Percentiles rank a stretch among this genome's conserved stretches.
These are phyloP conservation scores for Alosa alosa DNA, from an alignment of 2,113 vertebrate species.

Conservation along the genomic window DNA sequence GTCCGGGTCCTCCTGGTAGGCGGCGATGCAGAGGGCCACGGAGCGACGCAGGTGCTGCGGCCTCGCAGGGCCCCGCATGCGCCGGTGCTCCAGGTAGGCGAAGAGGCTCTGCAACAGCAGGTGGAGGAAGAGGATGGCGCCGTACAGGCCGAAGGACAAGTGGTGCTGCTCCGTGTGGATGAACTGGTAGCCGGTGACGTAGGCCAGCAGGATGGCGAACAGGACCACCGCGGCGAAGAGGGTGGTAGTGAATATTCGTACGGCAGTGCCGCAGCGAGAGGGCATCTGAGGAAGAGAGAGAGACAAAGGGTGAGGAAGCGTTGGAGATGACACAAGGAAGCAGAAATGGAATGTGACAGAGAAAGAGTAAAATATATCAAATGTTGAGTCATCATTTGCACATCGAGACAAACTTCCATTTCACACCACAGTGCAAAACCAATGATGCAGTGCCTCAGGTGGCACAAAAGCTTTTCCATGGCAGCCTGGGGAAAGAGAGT, in stretches of 20 bases:
- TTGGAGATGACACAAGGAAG: background rate
- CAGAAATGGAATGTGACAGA: background rate
- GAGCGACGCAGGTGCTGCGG: constrained; percentile 71
- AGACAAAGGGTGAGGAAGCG: background rate
- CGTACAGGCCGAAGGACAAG: constrained; percentile 96
- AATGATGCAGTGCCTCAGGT: background rate
- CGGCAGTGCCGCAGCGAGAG: constrained; percentile 82
- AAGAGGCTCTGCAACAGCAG: constrained; percentile 95
- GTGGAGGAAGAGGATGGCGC: constrained; percentile 92
- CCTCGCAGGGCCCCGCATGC: constrained; percentile 76
- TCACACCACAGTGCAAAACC: too few species aligned
- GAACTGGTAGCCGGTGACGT: constrained; percentile 97
- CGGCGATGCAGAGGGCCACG: constrained; percentile 92
- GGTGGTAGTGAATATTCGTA: constrained; percentile 88
- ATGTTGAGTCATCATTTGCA: too few species aligned
- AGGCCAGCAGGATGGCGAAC: constrained; percentile 91
- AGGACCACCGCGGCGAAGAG: constrained; percentile 91
- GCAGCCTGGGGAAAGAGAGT: too few species aligned
- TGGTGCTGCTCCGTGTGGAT: constrained; percentile 97
- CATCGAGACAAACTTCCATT: too few species aligned
- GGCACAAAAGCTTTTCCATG: too few species aligned
- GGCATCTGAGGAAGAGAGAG: constrained; percentile 78
- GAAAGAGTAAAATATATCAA: background rate
- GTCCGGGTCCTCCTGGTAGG: constrained; percentile 94
- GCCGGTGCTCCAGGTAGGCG: constrained; percentile 92